Conservation (phyloP, 1,140 invertebrate species). For the Drosophila elegans region DNA sequence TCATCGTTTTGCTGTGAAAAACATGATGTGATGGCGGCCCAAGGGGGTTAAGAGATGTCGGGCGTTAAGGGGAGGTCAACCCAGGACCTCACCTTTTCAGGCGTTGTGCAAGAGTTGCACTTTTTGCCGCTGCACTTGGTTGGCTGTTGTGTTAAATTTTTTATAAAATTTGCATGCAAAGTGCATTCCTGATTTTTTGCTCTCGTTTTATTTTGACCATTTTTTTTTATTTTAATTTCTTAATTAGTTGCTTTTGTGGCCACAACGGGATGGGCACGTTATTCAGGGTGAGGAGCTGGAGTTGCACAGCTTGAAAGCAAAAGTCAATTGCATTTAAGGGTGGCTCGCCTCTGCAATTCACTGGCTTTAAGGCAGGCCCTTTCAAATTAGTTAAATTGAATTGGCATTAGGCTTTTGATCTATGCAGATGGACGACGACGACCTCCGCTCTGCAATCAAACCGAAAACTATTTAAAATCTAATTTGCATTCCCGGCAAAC, state of each 20-base stretch:
- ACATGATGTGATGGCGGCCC: conserved; percentile 1
- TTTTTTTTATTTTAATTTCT: conserved; percentile 79
- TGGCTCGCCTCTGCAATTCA: conserved; percentile 11
- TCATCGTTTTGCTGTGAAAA: conserved; percentile 55
- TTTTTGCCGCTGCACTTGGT: conserved; percentile 62
- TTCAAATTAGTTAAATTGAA: conserved; percentile 74
- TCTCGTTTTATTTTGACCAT: conserved; percentile 45
- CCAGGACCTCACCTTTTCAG: conserved; percentile 39
- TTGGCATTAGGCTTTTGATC: conserved; percentile 66
- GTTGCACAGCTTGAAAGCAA: conserved; percentile 33
- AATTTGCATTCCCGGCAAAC: conserved; percentile 71
- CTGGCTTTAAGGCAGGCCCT: conserved; percentile 44
- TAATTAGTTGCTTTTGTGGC: conserved; percentile 78
- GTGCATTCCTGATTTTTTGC: conserved; percentile 62
- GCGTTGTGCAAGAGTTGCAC: conserved; percentile 76
- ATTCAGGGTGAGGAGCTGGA: neutral
- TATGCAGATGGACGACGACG: conserved; percentile 4
- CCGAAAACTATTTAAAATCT: conserved; percentile 79
- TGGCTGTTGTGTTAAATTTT: conserved; percentile 72
- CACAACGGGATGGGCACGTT: conserved; percentile 6
- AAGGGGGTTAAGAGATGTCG: conserved; percentile 12
- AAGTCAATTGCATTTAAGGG: conserved; percentile 62
- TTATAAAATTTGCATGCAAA: conserved; percentile 80
- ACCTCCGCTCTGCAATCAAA: conserved; percentile 47
- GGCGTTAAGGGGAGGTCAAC: conserved; percentile 5